These are phyloP conservation scores for Cyclophora albipunctata DNA, from an alignment of 2,888 invertebrate genomes.

Conservation along the genomic window DNA sequence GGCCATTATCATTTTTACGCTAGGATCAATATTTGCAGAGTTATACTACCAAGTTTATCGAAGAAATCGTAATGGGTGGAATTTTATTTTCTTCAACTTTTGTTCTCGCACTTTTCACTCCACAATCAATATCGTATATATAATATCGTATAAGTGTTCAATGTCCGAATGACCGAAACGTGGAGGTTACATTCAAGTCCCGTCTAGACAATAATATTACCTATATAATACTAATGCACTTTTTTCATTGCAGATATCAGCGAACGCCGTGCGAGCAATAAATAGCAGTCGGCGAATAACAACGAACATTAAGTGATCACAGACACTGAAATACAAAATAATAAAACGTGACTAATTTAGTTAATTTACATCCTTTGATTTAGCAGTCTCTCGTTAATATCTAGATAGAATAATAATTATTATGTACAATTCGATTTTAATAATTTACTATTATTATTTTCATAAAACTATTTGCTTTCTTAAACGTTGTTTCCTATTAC, in stretches of 20 bases:
- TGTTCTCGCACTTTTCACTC: too few relatives aligned
- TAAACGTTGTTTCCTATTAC: slow-evolving; percentile 35
- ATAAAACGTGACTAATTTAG: slow-evolving; percentile 40
- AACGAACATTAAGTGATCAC: slow-evolving; percentile 64
- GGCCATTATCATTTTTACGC: too few relatives aligned
- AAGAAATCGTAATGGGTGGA: too few relatives aligned
- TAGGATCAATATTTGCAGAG: too few relatives aligned
- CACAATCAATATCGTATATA: too few relatives aligned
- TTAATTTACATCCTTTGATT: slow-evolving; percentile 42
- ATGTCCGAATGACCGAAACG: too few relatives aligned
- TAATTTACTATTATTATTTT: slow-evolving; percentile 26
- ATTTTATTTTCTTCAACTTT: too few relatives aligned
- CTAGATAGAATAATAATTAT: slow-evolving; percentile 46
- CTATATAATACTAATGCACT: neutral
- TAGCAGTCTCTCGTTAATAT: slow-evolving; percentile 43
- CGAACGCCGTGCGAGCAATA: slow-evolving; percentile 59
- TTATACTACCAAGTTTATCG: too few relatives aligned
- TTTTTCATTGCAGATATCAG: slow-evolving; percentile 53
- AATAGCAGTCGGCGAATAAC: slow-evolving; percentile 58
- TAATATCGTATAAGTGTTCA: too few relatives aligned
- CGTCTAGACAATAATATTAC: too few relatives aligned
- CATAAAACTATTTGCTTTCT: slow-evolving; percentile 44
- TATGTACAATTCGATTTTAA: slow-evolving; percentile 46
- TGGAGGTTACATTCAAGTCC: too few relatives aligned
- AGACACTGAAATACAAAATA: slow-evolving; percentile 44